A percentile compares a stretch with the other conserved stretches of the same genome.
These are phyloP conservation scores for Sylvietta virens DNA, from an alignment of 2,113 vertebrate species.

Conservation along the genomic window DNA sequence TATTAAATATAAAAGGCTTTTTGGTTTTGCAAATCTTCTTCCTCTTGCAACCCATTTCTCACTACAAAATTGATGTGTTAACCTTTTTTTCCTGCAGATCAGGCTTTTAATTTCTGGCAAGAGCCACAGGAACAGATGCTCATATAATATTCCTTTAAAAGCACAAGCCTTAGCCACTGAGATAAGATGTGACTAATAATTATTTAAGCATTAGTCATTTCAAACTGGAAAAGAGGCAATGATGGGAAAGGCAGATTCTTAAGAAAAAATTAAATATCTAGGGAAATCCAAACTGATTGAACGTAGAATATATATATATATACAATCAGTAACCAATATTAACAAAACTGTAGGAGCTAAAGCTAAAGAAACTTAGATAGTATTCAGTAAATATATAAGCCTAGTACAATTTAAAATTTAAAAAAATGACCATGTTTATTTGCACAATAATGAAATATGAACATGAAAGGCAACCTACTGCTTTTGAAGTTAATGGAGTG, in stretches of 20 bases:
- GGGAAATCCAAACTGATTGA: not conserved
- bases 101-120: not conserved
- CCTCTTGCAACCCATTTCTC: not conserved
- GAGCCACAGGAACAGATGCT: not conserved
- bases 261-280: not conserved
- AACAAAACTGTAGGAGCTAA: not conserved
- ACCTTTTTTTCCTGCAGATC: not conserved
- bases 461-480: not conserved
- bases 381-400: not conserved
- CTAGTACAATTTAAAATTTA: not conserved
- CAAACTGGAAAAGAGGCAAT: conserved; percentile 9
- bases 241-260: not conserved
- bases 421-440: not conserved
- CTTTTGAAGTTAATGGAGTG: not conserved
- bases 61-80: not conserved
- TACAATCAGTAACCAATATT: not conserved
- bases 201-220: conserved; percentile 34
- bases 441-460: not conserved
- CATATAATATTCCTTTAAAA: conserved; percentile 44
- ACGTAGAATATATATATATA: not conserved
- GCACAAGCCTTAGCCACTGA: not conserved
- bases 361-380: not conserved
- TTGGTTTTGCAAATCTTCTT: conserved; percentile 3
- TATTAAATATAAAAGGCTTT: conserved; percentile 26
- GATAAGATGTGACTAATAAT: conserved; percentile 34